phyloP scores from a whole-genome alignment of 1,140 invertebrate species.

The Thalassaphorura encarpata region DNA sequence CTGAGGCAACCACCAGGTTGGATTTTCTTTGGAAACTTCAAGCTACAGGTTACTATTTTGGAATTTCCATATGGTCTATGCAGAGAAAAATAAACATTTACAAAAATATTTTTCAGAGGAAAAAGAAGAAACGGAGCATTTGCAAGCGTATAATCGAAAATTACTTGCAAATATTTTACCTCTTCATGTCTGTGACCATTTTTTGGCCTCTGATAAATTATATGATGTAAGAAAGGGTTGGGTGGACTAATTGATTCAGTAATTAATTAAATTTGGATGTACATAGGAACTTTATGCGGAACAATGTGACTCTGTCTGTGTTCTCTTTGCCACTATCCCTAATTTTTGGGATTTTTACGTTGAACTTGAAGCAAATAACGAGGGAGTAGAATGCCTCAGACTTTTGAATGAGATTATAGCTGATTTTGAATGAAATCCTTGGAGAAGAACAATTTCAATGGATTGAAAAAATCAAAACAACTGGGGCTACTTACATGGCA shows the following conservation, averaged over 20 bases:
- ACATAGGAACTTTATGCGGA: conserved; percentile 88
- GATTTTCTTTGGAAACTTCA: conserved; percentile 93
- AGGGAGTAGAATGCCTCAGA: conserved; percentile 86
- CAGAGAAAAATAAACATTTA: not conserved
- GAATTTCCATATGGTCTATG: conserved; percentile 17
- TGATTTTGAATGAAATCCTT: conserved; percentile 86
- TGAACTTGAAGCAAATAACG: conserved; percentile 86
- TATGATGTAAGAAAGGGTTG: conserved; percentile 24
- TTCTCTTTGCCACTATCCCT: conserved; percentile 91
- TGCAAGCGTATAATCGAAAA: conserved; percentile 86
- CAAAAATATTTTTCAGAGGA: conserved; percentile 51
- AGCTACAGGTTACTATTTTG: conserved; percentile 55
- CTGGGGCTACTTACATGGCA: conserved; percentile 93
- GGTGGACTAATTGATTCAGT: not conserved
- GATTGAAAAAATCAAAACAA: conserved; percentile 97
- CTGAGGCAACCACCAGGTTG: conserved; percentile 68
- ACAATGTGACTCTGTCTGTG: conserved; percentile 86
- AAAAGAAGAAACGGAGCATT: conserved; percentile 87
- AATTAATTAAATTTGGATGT: not conserved
- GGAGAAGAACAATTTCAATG: conserved; percentile 74
- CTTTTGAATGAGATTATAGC: conserved; percentile 95
- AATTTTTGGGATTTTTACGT: conserved; percentile 97
- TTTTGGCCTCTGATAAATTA: conserved; percentile 46
- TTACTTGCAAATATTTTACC: conserved; percentile 90
- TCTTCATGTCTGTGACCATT: conserved; percentile 87